Evolutionary conservation across 64 coral and sea anemone species (phyloP).

Genomic region (Actinia tenebrosa): DNA sequence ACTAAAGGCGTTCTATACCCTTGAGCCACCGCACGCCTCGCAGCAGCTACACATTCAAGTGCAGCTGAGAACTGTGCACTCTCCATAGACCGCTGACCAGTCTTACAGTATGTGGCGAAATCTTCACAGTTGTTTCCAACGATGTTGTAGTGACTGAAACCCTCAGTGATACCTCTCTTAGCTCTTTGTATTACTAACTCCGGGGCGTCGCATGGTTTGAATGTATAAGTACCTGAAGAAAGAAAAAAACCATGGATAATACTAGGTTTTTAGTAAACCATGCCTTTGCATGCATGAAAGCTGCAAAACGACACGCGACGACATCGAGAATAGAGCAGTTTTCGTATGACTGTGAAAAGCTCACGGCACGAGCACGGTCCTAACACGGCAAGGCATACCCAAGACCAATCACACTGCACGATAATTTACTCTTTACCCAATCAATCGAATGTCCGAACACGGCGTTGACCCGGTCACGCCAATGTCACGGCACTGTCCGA

Average conservation of each 20-base stretch:
- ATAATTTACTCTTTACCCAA: too few relatives aligned
- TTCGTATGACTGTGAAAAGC: too few relatives aligned
- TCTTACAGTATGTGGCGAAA: conserved; percentile 58
- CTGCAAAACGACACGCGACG: too few relatives aligned
- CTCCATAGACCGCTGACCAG: conserved; percentile 37
- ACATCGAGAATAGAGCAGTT: neutral
- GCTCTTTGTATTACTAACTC: conserved; percentile 39
- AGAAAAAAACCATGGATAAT: neutral
- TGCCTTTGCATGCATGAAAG: too few relatives aligned
- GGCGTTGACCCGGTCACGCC: too few relatives aligned
- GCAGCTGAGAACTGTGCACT: conserved; percentile 43
- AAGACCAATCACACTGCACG: too few relatives aligned
- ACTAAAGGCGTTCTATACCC: conserved; percentile 52
- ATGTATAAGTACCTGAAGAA: conserved; percentile 23
- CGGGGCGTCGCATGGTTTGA: conserved; percentile 23
- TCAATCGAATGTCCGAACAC: too few relatives aligned
- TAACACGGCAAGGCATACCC: too few relatives aligned
- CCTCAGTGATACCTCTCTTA: conserved; percentile 19
- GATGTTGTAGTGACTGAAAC: conserved; percentile 61
- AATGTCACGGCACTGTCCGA: too few relatives aligned
- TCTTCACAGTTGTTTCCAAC: conserved; percentile 71
- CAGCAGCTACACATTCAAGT: conserved; percentile 39
- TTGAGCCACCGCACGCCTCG: conserved; percentile 28
- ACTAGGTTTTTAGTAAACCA: too few relatives aligned
- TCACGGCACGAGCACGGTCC: too few relatives aligned